A percentile compares a stretch with the other conserved stretches of the same genome.
Conservation (phyloP, 2,113 vertebrate genomes). For the Fregata magnificens region DNA sequence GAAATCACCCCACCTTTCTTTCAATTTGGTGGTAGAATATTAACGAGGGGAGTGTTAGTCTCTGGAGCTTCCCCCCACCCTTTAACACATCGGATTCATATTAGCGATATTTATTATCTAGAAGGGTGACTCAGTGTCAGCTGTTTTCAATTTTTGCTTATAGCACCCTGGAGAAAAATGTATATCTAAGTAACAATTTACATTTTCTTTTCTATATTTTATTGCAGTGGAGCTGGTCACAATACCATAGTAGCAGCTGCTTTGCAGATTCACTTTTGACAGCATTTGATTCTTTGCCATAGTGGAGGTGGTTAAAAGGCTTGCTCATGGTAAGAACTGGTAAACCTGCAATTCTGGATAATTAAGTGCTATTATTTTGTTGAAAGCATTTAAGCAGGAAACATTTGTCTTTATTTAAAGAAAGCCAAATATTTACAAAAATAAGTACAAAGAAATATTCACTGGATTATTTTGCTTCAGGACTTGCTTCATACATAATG, state of each 20-base stretch:
- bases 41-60: background rate
- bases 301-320: background rate
- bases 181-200: conserved; percentile 49
- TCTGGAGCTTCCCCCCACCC: conserved; percentile 34
- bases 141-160: conserved; percentile 52
- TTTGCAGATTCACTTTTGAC: conserved; percentile 17
- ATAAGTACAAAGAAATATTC: background rate
- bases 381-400: background rate
- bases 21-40: conserved; percentile 17
- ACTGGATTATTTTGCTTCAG: background rate
- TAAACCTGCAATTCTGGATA: background rate
- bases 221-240: background rate
- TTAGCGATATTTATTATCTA: conserved; percentile 38
- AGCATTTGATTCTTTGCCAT: background rate
- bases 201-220: conserved; percentile 41
- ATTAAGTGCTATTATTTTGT: background rate
- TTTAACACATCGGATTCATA: conserved; percentile 33
- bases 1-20: background rate
- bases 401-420: background rate
- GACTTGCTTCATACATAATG: background rate
- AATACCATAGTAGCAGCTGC: background rate
- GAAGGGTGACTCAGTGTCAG: conserved; percentile 40
- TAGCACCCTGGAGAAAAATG: conserved; percentile 38
- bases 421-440: background rate
- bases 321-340: background rate